Base-by-base conservation (phyloP, 1,140 invertebrate species). In the Panulirus ornatus region DNA sequence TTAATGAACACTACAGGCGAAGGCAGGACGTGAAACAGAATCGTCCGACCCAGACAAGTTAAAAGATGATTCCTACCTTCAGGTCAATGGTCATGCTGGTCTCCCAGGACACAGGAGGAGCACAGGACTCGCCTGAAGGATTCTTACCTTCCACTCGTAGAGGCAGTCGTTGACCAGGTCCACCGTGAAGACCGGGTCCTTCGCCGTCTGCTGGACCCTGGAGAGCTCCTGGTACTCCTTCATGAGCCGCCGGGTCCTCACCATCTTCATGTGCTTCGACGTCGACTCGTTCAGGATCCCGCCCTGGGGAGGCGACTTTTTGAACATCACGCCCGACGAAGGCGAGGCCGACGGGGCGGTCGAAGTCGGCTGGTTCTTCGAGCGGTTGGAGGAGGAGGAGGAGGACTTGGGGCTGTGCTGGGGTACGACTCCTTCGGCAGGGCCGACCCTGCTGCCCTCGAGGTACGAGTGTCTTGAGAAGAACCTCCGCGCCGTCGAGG, bases 151-250 rank as follows among this genome's bases (percentile, higher is more conserved):
- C 98, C 98, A 99, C 93, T 99, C 98, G 94, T 97, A 99, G 5
- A 99, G 94, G 94, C 97, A 98, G 93, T 99, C 98, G 93, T 98
- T 97, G 44, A 98, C 97, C 84, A 99, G 95, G 93, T 99, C 98
- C 84, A 98, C 97, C 79, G 96, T 96, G 93, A 98, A 99, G 0
- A 97, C 95, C 1, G 97, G 96, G 92, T 96, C 95, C 36, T 73
- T 95, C 93, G 87, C 51, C 40, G 95, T 95, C 92, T 95, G 94
- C 40, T 91, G 88, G 91, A 96, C 94, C 92, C 95, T 95, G 92
- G 97, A 96, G 92, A 99, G 97, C 93, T 98, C 98, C 90, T 96
- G 96, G 66, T 98, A 96, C 93, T 99, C 98, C 93, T 98, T 98
- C 98, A 99, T 99, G 38, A 99, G 95, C 42, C 98, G 95, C 71